Conservation (phyloP, 2,888 invertebrate genomes). For the Trisateles emortualis region DNA sequence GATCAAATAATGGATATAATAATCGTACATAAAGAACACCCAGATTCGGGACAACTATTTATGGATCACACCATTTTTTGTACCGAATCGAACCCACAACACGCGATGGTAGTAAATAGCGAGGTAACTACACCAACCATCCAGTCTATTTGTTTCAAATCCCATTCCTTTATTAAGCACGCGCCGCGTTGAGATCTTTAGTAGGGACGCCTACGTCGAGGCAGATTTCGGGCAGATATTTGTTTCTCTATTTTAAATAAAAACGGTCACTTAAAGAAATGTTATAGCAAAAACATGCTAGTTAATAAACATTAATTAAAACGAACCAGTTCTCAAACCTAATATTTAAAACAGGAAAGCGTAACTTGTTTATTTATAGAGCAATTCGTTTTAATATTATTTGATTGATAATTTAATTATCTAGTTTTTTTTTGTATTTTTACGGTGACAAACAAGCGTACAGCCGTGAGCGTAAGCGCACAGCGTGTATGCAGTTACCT, state of each 20-base stretch:
- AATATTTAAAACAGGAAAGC: constrained; percentile 17
- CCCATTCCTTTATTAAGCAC: too few species aligned
- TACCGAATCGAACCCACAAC: background rate
- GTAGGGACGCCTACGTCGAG: constrained; percentile 15
- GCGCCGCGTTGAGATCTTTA: constrained; percentile 44
- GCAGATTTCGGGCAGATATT: background rate
- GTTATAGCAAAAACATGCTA: constrained; percentile 11
- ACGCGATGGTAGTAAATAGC: too few species aligned
- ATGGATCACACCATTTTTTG: too few species aligned
- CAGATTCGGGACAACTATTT: too few species aligned
- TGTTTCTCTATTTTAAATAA: background rate
- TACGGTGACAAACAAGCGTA: too few species aligned
- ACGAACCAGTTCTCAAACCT: constrained; percentile 9
- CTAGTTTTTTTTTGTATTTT: too few species aligned
- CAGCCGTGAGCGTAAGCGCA: too few species aligned
- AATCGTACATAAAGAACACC: too few species aligned
- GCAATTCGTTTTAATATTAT: background rate
- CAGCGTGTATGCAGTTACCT: too few species aligned
- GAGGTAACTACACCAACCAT: too few species aligned
- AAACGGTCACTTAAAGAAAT: constrained; percentile 5
- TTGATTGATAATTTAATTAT: constrained; percentile 1
- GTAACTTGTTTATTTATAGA: constrained; percentile 4
- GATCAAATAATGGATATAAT: too few species aligned
- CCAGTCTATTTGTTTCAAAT: too few species aligned
- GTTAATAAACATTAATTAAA: constrained; percentile 11